Evolutionary conservation across 2,888 invertebrate species (phyloP).

Genomic region (Ecliptopera silaceata): DNA sequence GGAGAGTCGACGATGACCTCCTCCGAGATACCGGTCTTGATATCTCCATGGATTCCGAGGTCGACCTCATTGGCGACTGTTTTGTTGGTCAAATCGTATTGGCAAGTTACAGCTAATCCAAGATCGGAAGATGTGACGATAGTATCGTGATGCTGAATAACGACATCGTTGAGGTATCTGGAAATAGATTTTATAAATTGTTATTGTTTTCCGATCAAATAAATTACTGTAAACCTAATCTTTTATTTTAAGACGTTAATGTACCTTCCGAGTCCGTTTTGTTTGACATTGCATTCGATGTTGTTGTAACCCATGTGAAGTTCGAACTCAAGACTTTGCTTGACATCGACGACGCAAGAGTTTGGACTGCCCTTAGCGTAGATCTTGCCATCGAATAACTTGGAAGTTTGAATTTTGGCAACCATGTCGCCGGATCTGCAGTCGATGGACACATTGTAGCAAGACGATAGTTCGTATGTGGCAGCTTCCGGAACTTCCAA

Average conservation of each 20-base stretch:
- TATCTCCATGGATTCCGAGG: conserved; percentile 94
- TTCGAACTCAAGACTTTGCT: conserved; percentile 94
- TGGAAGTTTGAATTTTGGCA: conserved; percentile 94
- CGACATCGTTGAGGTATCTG: conserved; percentile 93
- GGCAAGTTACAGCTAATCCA: conserved; percentile 95
- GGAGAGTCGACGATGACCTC: conserved; percentile 97
- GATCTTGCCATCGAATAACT: conserved; percentile 96
- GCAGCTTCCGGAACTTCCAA: conserved; percentile 95
- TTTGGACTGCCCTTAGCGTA: conserved; percentile 97
- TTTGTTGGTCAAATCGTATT: conserved; percentile 96
- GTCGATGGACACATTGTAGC: conserved; percentile 97
- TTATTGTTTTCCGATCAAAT: conserved; percentile 1
- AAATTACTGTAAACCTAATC: background rate
- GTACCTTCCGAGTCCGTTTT: conserved; percentile 91
- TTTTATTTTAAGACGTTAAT: conserved; percentile 23
- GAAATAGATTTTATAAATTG: conserved; percentile 36
- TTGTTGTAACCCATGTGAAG: conserved; percentile 96
- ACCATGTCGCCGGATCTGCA: conserved; percentile 97
- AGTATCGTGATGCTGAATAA: conserved; percentile 97
- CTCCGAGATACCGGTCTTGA: conserved; percentile 92
- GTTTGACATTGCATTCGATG: conserved; percentile 95
- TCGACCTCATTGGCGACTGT: conserved; percentile 96
- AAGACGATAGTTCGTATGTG: conserved; percentile 95
- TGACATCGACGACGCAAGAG: conserved; percentile 95
- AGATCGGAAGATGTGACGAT: conserved; percentile 97